A percentile compares a stretch with the other conserved stretches of the same genome.
phyloP scores from a whole-genome alignment of 92 coral and sea anemone species.

The Umimayanthus chanpuru region DNA sequence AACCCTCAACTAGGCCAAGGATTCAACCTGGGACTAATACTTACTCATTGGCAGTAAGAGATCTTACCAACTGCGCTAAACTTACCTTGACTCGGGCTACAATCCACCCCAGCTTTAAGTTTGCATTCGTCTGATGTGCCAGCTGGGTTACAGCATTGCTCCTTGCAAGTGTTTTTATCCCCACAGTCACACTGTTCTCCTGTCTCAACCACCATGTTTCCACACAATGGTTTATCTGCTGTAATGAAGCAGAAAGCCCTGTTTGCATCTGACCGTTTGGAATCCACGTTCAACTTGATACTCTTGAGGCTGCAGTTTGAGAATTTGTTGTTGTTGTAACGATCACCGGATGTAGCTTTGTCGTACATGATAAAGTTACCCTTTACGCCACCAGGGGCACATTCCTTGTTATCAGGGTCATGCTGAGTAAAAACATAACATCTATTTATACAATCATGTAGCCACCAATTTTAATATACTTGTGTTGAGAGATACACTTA shows the following conservation, averaged over 20 bases:
- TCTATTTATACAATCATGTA: too few relatives aligned
- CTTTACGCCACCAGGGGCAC: conserved; percentile 78
- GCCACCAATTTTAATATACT: too few relatives aligned
- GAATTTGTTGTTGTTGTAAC: conserved; percentile 77
- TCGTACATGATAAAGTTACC: conserved; percentile 95
- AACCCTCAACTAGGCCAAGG: too few relatives aligned
- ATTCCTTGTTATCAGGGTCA: conserved; percentile 70
- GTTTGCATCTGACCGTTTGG: conserved; percentile 48
- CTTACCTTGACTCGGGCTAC: conserved; percentile 93
- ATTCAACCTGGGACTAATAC: too few relatives aligned
- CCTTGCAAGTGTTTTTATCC: conserved; percentile 54
- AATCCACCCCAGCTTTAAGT: conserved; percentile 24
- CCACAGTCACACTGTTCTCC: conserved; percentile 95
- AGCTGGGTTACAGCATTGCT: conserved; percentile 75
- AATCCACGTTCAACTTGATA: conserved; percentile 72
- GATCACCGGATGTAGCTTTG: conserved; percentile 94
- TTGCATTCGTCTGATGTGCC: conserved; percentile 54
- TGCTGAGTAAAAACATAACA: conserved; percentile 58
- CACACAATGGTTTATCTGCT: conserved; percentile 70
- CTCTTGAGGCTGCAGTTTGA: conserved; percentile 81
- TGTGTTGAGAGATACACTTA: too few relatives aligned
- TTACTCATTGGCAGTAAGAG: too few relatives aligned
- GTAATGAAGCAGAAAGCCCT: conserved; percentile 51
- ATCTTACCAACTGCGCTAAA: too few relatives aligned
- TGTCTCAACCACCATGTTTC: conserved; percentile 77